These are phyloP conservation scores for Ammodramus savannarum DNA, from an alignment of 2,113 vertebrate genomes.

Conservation along the genomic window DNA sequence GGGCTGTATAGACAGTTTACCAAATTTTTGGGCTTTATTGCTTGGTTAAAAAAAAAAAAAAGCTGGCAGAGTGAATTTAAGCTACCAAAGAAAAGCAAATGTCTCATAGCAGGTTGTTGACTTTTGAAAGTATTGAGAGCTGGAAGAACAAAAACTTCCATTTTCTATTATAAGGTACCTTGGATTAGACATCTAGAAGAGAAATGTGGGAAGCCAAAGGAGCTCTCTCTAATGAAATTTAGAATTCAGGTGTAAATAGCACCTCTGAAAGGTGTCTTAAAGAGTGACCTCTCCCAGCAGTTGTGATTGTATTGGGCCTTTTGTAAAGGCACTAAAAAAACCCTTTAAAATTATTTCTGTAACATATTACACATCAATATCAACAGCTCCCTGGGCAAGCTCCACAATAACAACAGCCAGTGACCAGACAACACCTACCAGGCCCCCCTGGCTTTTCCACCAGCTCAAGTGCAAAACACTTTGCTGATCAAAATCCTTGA, in stretches of 20 bases:
- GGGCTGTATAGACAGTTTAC: not conserved
- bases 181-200: not conserved
- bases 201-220: not conserved
- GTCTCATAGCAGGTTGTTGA: not conserved
- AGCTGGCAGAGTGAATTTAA: constrained; percentile 34
- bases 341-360: not conserved
- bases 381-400: not conserved
- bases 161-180: not conserved
- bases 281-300: not conserved
- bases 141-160: constrained; percentile 21
- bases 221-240: not conserved
- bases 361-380: not conserved
- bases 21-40: not conserved
- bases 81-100: constrained; percentile 36
- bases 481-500: not conserved
- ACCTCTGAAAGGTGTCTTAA: not conserved
- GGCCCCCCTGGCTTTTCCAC: not conserved
- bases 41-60: not conserved
- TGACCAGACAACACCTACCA: not conserved
- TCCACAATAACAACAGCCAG: not conserved
- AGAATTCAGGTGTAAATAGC: not conserved
- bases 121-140: not conserved
- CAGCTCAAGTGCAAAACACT: not conserved
- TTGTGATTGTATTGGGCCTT: not conserved
- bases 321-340: not conserved